Evolutionary conservation across 2,797 vertebrate genomes (phyloP).

Genomic region (Crenichthys baileyi): DNA sequence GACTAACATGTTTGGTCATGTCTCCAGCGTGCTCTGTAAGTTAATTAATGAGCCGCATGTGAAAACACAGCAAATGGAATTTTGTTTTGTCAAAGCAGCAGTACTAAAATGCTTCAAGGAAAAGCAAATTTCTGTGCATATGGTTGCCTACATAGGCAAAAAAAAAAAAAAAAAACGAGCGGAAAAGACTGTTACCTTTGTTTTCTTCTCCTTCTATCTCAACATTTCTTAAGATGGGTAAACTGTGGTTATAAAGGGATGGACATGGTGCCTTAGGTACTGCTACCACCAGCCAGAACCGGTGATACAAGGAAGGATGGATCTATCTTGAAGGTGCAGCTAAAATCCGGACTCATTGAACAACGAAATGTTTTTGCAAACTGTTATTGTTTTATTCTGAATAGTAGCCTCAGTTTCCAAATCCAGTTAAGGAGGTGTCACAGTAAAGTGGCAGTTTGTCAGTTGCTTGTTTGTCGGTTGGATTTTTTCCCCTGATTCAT

Average conservation of each 20-base stretch:
- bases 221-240: not conserved
- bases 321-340: too few relatives aligned
- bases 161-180: not conserved
- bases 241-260: not conserved
- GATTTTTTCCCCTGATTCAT: too few relatives aligned
- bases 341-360: too few relatives aligned
- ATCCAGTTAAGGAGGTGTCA: not conserved
- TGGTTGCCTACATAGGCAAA: not conserved
- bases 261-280: not conserved
- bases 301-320: not conserved
- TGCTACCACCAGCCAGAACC: not conserved
- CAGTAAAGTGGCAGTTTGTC: not conserved
- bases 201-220: not conserved
- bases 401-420: too few relatives aligned
- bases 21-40: constrained; percentile 50
- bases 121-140: constrained; percentile 11
- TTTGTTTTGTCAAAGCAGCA: constrained; percentile 30
- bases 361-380: too few relatives aligned
- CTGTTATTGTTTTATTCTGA: too few relatives aligned
- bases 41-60: constrained; percentile 63
- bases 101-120: not conserved
- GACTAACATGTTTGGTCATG: constrained; percentile 43
- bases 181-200: not conserved
- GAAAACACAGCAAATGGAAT: constrained; percentile 44
- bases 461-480: not conserved